These are phyloP conservation scores for Sceliomorpha sp. DNA, from an alignment of 2,888 invertebrate genomes.

Conservation along the genomic window DNA sequence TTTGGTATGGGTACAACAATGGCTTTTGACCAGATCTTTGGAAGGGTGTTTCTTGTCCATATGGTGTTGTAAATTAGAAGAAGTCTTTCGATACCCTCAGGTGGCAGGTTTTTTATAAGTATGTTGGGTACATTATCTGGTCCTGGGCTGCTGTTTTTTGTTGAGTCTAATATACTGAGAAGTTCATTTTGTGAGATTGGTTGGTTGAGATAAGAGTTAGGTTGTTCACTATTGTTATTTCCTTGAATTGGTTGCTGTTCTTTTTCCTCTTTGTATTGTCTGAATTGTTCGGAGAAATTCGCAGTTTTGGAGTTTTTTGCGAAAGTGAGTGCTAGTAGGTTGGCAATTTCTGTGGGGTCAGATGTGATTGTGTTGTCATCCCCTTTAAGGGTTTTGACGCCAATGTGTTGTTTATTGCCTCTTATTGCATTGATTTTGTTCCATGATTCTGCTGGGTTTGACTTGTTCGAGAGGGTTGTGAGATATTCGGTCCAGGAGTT, in stretches of 20 bases:
- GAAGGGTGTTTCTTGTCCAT: slow-evolving; percentile 23
- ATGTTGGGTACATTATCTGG: slow-evolving; percentile 36
- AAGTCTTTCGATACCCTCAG: slow-evolving; percentile 1
- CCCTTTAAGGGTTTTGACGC: neutral
- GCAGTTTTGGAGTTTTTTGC: slow-evolving; percentile 20
- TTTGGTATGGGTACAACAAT: slow-evolving; percentile 39
- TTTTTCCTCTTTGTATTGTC: no score
- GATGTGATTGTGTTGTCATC: slow-evolving; percentile 1
- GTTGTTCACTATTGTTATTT: neutral
- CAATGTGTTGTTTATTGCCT: slow-evolving; percentile 1
- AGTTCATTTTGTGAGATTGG: neutral
- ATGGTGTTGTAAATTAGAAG: slow-evolving; percentile 35
- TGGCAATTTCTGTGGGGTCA: slow-evolving; percentile 22
- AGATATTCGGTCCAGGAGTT: no score
- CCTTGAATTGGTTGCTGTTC: neutral
- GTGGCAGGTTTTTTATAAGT: slow-evolving; percentile 36
- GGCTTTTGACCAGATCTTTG: slow-evolving; percentile 33
- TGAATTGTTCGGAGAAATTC: slow-evolving; percentile 6
- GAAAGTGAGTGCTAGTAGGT: slow-evolving; percentile 20
- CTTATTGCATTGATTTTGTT: slow-evolving; percentile 22
- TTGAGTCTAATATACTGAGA: neutral
- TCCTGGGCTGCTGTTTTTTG: slow-evolving; percentile 33
- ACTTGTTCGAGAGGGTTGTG: neutral
- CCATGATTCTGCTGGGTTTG: slow-evolving; percentile 1
- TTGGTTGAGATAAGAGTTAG: neutral